Evolutionary conservation across 2,113 vertebrate genomes (phyloP).

Genomic region (Phyllostomus hastatus): DNA sequence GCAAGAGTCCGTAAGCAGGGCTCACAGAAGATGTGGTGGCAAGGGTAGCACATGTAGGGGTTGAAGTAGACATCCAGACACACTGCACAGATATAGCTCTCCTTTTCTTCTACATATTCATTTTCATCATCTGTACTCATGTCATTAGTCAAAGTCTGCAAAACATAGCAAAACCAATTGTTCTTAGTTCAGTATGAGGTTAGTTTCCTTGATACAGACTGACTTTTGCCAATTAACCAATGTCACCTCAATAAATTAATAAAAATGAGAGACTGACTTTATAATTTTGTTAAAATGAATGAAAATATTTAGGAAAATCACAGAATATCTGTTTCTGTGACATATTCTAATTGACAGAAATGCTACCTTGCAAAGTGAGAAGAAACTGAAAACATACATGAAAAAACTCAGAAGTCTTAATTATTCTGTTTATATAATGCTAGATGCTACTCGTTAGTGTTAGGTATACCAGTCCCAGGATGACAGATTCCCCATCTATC

Average conservation of each 20-base stretch:
- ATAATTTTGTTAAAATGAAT: conserved; percentile 26
- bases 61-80: conserved; percentile 95
- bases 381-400: not conserved
- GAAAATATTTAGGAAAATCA: conserved; percentile 31
- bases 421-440: not conserved
- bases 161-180: conserved; percentile 58
- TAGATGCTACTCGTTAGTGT: not conserved
- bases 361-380: not conserved
- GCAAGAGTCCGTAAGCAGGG: conserved; percentile 92
- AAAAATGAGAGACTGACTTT: not conserved
- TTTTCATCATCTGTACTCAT: conserved; percentile 78
- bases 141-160: conserved; percentile 80
- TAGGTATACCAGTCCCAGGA: not conserved
- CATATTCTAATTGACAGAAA: conserved; percentile 9
- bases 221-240: too few species aligned
- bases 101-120: conserved; percentile 84
- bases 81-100: conserved; percentile 91
- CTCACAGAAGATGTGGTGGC: conserved; percentile 95
- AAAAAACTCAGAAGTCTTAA: not conserved
- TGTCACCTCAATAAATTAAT: too few species aligned
- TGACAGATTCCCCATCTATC: not conserved
- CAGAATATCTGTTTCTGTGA: not conserved
- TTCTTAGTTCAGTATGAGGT: not conserved
- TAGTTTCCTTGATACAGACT: not conserved
- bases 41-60: conserved; percentile 93